Base-by-base conservation (phyloP, 2,888 invertebrate species). In the Aproaerema taeniolella region DNA sequence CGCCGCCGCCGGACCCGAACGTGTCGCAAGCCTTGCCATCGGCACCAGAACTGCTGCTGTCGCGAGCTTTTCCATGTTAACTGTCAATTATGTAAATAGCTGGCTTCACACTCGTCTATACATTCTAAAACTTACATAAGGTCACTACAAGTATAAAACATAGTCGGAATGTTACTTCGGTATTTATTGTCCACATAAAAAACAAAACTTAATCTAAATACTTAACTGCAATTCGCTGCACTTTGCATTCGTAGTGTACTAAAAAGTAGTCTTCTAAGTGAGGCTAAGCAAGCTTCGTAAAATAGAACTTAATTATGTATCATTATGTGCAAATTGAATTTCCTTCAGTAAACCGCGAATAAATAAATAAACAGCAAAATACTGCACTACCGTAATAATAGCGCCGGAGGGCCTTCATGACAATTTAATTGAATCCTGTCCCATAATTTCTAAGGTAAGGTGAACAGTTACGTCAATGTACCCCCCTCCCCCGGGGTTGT, bases 351-450 rank as follows among this genome's bases (percentile, higher is more conserved):
- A 48, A 47, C 50, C 47, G 44, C 40, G 45, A 42, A 39, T 52
- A 48, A 49, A 60, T 59, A 57, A 55, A 50, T 50, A 53, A 61
- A 55, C 52, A 58, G 54, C 55, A 59, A 63, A 66, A 51, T 52
- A 46, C 52, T 41, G 55, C 46, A 25, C 46, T 47, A 53, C 53
- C 48, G 56, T 67, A 72, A 70, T 73, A 62, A 66, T 54, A 56
- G 62, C 49, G 50, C 59, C 45, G 42, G 54, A 47, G 44, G 56
- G 61, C 56, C 55, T 66, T 65, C 67, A 55, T 66, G 71, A 73
- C 71, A 75, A 59, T 70, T 62, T 74, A 75, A 74, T 75, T 67
- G 72, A 75, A 70, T 67, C 60, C 56, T 50, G 55, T 46, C 53
- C 50, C 39, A 67, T 62, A 67, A 71, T 66, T 68, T 57, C 58